Evolutionary conservation across 2,113 vertebrate species (phyloP).

Genomic region (Electrona antarctica): DNA sequence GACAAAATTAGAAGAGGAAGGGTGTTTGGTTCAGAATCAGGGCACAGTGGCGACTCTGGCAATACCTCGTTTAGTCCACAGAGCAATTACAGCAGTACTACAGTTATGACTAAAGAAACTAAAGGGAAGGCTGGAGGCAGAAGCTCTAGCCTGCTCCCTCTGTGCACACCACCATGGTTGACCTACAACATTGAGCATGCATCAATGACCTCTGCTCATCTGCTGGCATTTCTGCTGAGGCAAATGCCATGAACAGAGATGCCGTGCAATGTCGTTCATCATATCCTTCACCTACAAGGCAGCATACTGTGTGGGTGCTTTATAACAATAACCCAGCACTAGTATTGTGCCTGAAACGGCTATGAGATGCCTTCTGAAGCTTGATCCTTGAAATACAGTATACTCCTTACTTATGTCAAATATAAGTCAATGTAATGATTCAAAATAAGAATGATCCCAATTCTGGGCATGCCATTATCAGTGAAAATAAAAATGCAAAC

Average conservation of each 20-base stretch:
- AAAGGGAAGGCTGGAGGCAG: slow-evolving; percentile 55
- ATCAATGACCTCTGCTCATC: slow-evolving; percentile 45
- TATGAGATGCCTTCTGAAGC: neutral
- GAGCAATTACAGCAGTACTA: no score
- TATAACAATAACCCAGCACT: slow-evolving; percentile 13
- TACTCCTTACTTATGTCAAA: neutral
- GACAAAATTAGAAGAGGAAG: no score
- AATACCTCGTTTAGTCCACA: no score
- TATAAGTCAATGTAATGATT: neutral
- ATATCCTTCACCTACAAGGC: neutral
- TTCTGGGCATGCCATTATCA: neutral
- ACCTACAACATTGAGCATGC: slow-evolving; percentile 67
- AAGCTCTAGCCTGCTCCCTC: slow-evolving; percentile 34
- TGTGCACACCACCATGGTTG: slow-evolving; percentile 60
- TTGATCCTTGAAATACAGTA: neutral
- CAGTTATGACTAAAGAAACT: neutral
- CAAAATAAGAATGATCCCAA: neutral
- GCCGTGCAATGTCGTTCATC: neutral
- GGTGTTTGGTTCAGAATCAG: no score
- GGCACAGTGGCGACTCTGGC: no score
- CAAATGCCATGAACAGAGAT: slow-evolving; percentile 38
- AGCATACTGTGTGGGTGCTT: neutral
- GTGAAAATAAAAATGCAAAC: neutral
- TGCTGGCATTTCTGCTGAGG: slow-evolving; percentile 25
- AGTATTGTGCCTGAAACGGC: neutral